A percentile compares a stretch with the other conserved stretches of the same genome.
These are phyloP conservation scores for Synanthedon formicaeformis DNA, from an alignment of 2,888 invertebrate species.

Conservation along the genomic window DNA sequence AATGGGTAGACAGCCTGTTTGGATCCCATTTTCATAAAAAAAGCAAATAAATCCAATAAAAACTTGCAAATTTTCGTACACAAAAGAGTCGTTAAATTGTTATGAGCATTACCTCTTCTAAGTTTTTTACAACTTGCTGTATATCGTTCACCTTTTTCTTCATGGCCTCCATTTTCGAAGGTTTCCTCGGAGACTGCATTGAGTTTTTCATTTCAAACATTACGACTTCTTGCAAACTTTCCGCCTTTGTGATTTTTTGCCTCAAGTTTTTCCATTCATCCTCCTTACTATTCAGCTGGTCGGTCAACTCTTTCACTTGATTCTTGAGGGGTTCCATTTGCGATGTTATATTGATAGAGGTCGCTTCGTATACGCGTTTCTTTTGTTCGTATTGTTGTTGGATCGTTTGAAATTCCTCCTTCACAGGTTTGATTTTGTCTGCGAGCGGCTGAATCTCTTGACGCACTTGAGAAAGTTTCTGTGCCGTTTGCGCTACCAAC, in stretches of 20 bases:
- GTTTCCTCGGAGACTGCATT: constrained; percentile 60
- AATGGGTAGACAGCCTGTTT: too few species aligned
- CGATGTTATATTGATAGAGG: constrained; percentile 66
- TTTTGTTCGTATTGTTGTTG: constrained; percentile 77
- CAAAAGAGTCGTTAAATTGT: background rate
- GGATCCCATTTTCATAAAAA: background rate
- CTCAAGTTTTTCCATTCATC: constrained; percentile 66
- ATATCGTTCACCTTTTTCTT: constrained; percentile 72
- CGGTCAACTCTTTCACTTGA: constrained; percentile 63
- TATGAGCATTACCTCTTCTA: constrained; percentile 42
- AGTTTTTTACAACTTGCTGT: constrained; percentile 63
- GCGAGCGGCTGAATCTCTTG: constrained; percentile 61
- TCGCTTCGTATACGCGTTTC: constrained; percentile 76
- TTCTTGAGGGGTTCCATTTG: constrained; percentile 70
- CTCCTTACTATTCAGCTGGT: constrained; percentile 62
- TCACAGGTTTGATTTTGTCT: constrained; percentile 72
- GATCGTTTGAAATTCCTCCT: constrained; percentile 74
- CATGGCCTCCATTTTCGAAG: constrained; percentile 72
- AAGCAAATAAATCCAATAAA: background rate
- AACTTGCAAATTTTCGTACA: background rate
- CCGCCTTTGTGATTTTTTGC: constrained; percentile 68
- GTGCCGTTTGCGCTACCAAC: constrained; percentile 74
- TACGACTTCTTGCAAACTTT: constrained; percentile 66
- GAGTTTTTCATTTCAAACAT: constrained; percentile 63
- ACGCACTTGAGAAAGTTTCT: constrained; percentile 58